Conservation (phyloP, 2,113 vertebrate species). For the Anoura caudifer region DNA sequence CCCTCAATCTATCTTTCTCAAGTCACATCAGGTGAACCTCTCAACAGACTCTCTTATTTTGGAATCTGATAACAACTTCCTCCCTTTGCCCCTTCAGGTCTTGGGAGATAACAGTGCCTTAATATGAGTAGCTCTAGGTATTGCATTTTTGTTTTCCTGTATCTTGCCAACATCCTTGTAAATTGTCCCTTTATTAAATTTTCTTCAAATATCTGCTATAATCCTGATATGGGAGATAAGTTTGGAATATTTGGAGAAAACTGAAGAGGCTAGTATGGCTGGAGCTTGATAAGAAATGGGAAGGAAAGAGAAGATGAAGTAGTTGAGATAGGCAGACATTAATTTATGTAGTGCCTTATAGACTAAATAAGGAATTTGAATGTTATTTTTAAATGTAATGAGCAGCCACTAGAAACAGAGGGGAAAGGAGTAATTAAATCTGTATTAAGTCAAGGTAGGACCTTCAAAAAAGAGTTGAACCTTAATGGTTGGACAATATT, state of each 20-base stretch:
- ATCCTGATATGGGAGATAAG: background rate
- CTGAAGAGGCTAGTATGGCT: background rate
- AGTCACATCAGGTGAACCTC: background rate
- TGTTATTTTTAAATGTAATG: background rate
- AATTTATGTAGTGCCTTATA: background rate
- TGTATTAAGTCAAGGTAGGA: background rate
- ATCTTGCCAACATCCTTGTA: background rate
- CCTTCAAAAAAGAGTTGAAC: background rate
- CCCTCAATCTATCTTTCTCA: background rate
- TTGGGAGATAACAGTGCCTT: background rate
- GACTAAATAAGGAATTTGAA: background rate
- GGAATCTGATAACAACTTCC: background rate
- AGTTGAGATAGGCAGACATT: background rate
- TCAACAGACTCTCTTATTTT: background rate
- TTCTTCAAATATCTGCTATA: background rate
- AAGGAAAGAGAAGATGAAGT: background rate
- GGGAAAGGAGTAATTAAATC: background rate
- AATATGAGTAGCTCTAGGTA: background rate
- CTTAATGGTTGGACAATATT: background rate
- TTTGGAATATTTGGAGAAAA: background rate
- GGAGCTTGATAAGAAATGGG: background rate
- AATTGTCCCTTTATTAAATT: background rate
- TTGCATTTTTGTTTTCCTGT: background rate
- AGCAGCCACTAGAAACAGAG: background rate
- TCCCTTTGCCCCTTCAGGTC: background rate